These are phyloP conservation scores for Microchrysa polita DNA, from an alignment of 2,888 invertebrate genomes.

Conservation along the genomic window DNA sequence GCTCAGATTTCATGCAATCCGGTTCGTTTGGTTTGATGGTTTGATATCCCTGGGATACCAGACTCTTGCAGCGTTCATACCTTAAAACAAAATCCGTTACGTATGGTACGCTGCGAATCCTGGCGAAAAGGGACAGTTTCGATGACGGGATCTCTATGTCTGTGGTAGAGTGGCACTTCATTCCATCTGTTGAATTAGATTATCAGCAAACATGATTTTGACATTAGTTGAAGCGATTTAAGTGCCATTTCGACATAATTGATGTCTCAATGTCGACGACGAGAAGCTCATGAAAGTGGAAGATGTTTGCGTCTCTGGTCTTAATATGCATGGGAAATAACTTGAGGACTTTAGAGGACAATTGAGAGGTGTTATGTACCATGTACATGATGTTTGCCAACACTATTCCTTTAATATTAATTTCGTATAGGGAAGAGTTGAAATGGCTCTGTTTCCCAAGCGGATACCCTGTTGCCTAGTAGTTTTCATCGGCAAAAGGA, in stretches of 20 bases:
- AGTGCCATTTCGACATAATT: slow-evolving; percentile 35
- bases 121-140: too few species aligned
- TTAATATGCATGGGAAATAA: neutral
- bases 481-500: too few species aligned
- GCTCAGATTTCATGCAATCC: neutral
- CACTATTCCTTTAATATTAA: too few species aligned
- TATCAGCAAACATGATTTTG: slow-evolving; percentile 38
- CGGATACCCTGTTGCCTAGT: too few species aligned
- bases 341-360: slow-evolving; percentile 1
- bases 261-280: slow-evolving; percentile 26
- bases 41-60: too few species aligned
- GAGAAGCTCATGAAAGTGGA: slow-evolving; percentile 18
- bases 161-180: slow-evolving; percentile 28
- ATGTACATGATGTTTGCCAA: too few species aligned
- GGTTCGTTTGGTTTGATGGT: too few species aligned
- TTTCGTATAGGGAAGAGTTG: too few species aligned
- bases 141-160: neutral
- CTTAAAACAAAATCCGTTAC: slow-evolving; percentile 1
- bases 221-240: slow-evolving; percentile 30
- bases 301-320: neutral
- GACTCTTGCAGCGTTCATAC: too few species aligned
- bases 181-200: slow-evolving; percentile 33
- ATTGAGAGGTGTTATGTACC: neutral
- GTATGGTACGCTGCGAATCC: too few species aligned
- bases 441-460: too few species aligned